These are phyloP conservation scores for Heteropelma amictum DNA, from an alignment of 2,888 invertebrate genomes.

Conservation along the genomic window DNA sequence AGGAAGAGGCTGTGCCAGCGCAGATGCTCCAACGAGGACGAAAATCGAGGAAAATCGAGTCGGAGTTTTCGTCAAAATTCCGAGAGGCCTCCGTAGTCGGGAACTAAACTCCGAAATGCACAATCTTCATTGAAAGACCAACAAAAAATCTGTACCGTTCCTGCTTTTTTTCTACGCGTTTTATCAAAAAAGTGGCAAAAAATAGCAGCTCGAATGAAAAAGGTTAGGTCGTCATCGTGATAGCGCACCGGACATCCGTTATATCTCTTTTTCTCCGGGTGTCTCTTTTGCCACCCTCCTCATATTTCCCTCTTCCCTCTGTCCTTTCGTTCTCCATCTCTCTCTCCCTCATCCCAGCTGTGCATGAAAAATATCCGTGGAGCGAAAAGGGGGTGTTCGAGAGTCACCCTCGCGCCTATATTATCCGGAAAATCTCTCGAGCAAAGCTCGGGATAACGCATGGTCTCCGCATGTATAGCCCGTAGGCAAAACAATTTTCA, in stretches of 20 bases:
- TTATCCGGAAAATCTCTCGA: slow-evolving; percentile 52
- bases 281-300: not conserved
- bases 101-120: too few relatives aligned
- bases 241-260: slow-evolving; percentile 32
- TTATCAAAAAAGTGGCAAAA: not conserved
- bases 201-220: not conserved
- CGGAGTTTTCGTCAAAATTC: too few relatives aligned
- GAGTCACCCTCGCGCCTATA: slow-evolving; percentile 41
- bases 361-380: slow-evolving; percentile 49
- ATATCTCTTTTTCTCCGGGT: slow-evolving; percentile 1
- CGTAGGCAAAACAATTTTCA: slow-evolving; percentile 53
- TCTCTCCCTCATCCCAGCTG: not conserved
- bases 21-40: too few relatives aligned
- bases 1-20: too few relatives aligned
- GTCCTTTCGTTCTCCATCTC: not conserved
- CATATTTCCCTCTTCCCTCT: not conserved
- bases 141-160: too few relatives aligned
- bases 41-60: too few relatives aligned
- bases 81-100: too few relatives aligned
- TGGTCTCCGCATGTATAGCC: slow-evolving; percentile 41
- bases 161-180: not conserved
- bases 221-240: slow-evolving; percentile 14
- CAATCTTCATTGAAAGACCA: too few relatives aligned
- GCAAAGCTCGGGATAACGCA: slow-evolving; percentile 52
- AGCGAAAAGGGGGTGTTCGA: slow-evolving; percentile 19